Base-by-base conservation (phyloP, 2,888 invertebrate species). In the Mylabris sibirica region DNA sequence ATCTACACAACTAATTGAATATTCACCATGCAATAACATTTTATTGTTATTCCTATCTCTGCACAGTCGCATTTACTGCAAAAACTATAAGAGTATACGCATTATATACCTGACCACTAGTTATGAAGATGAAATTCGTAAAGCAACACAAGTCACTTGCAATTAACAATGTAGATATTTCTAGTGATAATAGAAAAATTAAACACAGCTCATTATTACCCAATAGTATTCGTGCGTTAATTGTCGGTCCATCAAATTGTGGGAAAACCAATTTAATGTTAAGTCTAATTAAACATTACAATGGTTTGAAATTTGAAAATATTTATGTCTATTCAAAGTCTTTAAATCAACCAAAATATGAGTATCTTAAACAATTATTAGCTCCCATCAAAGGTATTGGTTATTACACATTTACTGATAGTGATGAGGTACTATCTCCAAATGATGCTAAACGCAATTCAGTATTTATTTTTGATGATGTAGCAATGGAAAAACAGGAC, bases 401-500 rank as follows among this genome's bases (percentile, higher is more conserved):
- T 11, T 80, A 78, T 74, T 75, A 73, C 65, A 61, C 70, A 49
- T 73, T 72, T 71, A 65, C 34, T 14, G 72, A 72, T 22, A 74
- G 74, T 59, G 74, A 74, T 17, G 72, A 76, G 3, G 68, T 77
- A n/a, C 66, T 77, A 60, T 12, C 67, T 41, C 76, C 77, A 8
- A 17, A 73, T 3, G 69, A 77, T 22, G 78, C 79, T 3, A 72
- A 72, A 74, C 59, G 60, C 66, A 76, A 80, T 74, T 81, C 80
- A 11, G 74, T 84, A 17, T 77, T 84, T 69, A 80, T 84, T 61
- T 84, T 84, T 71, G 82, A 84, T 73, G 82, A 84, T 76, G 78
- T 84, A 22, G 78, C 78, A 20, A 81, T 80, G 53, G 81, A 80
- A 12, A 78, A 79, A 63, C 79, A 80, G 68, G 70, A 77, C 59